These are phyloP conservation scores for Amphilophus citrinellus DNA, from an alignment of 2,113 vertebrate genomes.

Conservation along the genomic window DNA sequence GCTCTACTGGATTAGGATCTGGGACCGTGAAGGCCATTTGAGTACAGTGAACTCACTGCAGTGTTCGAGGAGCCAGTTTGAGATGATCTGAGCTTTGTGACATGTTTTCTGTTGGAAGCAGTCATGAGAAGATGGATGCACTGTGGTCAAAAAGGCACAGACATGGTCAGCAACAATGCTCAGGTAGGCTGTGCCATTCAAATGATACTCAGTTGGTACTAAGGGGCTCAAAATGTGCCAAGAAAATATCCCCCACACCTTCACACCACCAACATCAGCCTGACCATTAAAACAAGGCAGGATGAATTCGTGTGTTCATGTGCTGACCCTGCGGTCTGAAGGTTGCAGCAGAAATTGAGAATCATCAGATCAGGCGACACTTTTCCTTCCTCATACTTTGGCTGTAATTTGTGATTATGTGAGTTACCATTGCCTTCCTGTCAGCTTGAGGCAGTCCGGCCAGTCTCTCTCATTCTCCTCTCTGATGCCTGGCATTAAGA, in stretches of 20 bases:
- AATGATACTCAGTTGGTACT: not conserved
- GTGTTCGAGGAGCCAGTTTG: not conserved
- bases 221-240: too few relatives aligned
- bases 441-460: rapidly evolving
- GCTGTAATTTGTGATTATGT: not conserved
- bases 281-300: too few relatives aligned
- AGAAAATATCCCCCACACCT: too few relatives aligned
- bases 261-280: too few relatives aligned
- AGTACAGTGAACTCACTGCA: not conserved
- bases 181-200: not conserved
- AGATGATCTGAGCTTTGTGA: too few relatives aligned
- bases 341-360: not conserved
- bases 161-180: not conserved
- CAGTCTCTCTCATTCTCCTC: not conserved
- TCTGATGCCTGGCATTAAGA: not conserved
- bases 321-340: not conserved
- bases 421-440: not conserved
- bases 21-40: not conserved
- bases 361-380: not conserved
- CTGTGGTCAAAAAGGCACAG: not conserved
- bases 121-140: not conserved
- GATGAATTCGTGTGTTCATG: too few relatives aligned
- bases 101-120: not conserved
- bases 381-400: not conserved
- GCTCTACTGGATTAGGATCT: not conserved